Evolutionary conservation across 2,797 vertebrate genomes (phyloP).

Genomic region (Carcharodon carcharias): DNA sequence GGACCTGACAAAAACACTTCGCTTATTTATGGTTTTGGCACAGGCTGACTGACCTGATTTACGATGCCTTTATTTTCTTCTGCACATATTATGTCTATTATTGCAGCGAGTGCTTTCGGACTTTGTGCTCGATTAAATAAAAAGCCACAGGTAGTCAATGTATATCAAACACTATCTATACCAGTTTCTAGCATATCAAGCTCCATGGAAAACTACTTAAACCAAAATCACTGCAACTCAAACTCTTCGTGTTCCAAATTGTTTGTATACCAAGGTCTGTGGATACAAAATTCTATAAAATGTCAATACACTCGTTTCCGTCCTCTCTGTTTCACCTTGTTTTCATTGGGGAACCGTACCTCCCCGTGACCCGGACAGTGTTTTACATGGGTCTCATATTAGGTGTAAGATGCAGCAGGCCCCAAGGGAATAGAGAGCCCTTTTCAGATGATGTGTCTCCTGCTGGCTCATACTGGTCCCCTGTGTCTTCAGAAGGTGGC

Average conservation of each 20-base stretch:
- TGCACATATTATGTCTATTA: neutral
- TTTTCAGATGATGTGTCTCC: neutral
- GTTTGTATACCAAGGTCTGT: neutral
- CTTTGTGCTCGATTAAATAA: neutral
- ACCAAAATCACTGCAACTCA: neutral
- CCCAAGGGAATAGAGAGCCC: neutral
- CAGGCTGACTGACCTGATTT: conserved; percentile 1
- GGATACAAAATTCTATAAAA: neutral
- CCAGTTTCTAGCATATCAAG: neutral
- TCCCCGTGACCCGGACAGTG: neutral
- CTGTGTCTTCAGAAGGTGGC: conserved; percentile 6
- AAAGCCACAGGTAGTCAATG: neutral
- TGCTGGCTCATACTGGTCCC: neutral
- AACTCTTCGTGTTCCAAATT: neutral
- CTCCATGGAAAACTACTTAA: neutral
- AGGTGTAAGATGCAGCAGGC: neutral
- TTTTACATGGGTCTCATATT: neutral
- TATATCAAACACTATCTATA: neutral
- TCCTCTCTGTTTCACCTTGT: neutral
- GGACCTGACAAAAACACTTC: conserved; percentile 13
- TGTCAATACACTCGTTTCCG: too few relatives aligned
- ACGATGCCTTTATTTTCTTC: conserved; percentile 14
- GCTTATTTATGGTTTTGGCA: conserved; percentile 24
- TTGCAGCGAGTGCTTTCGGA: neutral
- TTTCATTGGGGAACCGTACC: neutral